Conservation (phyloP, 2,888 invertebrate genomes). For the Limenitis camilla region DNA sequence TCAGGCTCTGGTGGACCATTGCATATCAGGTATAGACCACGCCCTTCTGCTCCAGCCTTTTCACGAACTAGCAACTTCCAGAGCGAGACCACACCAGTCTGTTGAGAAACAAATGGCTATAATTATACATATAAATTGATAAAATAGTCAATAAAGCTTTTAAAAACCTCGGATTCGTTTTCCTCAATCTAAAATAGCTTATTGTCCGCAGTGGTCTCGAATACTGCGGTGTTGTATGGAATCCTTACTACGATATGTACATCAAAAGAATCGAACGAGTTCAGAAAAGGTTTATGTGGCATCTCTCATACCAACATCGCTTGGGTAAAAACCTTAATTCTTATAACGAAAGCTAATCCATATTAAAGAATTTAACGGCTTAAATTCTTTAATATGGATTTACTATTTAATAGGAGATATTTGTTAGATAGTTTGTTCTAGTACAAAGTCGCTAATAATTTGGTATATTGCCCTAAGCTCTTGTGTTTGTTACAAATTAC, state of each 20-base stretch:
- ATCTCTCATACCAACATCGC: not conserved
- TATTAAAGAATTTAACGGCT: no score
- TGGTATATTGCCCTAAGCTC: not conserved
- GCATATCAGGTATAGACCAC: conserved; percentile 93
- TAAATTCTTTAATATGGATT: not conserved
- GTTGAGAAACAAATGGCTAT: conserved; percentile 18
- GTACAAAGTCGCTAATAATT: not conserved
- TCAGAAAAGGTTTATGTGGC: not conserved
- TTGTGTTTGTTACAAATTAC: no score
- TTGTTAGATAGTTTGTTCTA: not conserved
- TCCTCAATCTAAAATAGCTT: not conserved
- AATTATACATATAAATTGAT: no score
- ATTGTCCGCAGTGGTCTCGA: not conserved
- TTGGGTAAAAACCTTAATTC: no score
- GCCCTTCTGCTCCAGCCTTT: conserved; percentile 93
- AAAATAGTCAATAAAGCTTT: no score
- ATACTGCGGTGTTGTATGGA: not conserved
- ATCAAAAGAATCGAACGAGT: not conserved
- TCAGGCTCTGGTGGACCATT: conserved; percentile 94
- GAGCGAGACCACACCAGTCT: conserved; percentile 94
- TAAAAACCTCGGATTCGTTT: no score
- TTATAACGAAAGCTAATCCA: no score
- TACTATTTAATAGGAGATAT: not conserved
- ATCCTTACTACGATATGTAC: not conserved
- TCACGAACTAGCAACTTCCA: conserved; percentile 94